Evolutionary conservation across 2,888 invertebrate species (phyloP).

Genomic region (Notodonta ziczac): DNA sequence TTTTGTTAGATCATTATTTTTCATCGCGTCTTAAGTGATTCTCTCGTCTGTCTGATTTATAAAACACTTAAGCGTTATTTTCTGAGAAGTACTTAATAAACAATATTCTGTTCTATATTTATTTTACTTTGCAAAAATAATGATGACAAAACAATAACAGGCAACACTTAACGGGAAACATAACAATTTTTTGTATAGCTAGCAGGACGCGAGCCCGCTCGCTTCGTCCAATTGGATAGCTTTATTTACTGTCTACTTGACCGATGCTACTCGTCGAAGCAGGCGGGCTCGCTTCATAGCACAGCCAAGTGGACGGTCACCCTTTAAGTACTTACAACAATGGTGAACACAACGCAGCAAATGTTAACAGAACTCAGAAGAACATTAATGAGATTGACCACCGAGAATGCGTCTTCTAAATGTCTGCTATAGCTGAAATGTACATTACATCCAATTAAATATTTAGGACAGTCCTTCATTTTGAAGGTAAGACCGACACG

Average conservation of each 20-base stretch:
- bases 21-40: background rate
- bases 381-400: constrained; percentile 69
- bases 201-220: too few species aligned
- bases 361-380: constrained; percentile 69
- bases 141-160: too few species aligned
- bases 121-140: too few species aligned
- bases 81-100: background rate
- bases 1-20: constrained; percentile 6
- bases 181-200: too few species aligned
- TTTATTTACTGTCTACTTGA: too few species aligned
- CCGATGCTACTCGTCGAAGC: too few species aligned
- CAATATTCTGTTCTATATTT: too few species aligned
- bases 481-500: too few species aligned
- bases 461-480: background rate
- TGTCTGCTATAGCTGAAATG: constrained; percentile 63
- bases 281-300: too few species aligned
- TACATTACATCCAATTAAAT: background rate
- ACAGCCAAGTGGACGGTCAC: too few species aligned
- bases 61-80: background rate
- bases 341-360: constrained; percentile 69
- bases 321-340: constrained; percentile 53
- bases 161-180: too few species aligned
- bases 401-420: constrained; percentile 64
- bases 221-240: too few species aligned
- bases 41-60: background rate